Base-by-base conservation (phyloP, 2,113 vertebrate species). In the Tachuris rubrigastra region DNA sequence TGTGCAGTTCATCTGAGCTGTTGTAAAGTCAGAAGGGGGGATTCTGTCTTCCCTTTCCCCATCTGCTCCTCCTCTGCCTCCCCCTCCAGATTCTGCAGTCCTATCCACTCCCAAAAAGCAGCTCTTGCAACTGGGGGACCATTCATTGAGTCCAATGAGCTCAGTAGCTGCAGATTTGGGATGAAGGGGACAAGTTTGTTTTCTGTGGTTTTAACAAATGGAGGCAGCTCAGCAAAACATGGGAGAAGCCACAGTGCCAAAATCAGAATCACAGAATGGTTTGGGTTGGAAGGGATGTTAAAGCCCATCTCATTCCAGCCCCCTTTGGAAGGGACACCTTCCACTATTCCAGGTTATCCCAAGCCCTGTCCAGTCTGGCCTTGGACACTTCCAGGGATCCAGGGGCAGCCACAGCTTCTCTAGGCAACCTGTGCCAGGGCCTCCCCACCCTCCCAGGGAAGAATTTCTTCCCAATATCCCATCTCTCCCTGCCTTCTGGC, bases 381-480 rank as follows among this genome's bases (percentile, higher is more conserved):
- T 81, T 15, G 66, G 25, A 0, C 37, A 22, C 31, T 50, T 0
- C 44, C 52, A 58, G 83, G 52, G 66, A 30, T 72, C n/a, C n/a
- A n/a, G 76, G 59, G 27, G 12, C 76, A 81, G 67, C 59, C 50
- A 10, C 76, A 59, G 44, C 33, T 74, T 0, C 59, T 59, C 86
- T 81, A 77, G 22, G 12, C 50, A 66, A 5, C n/a, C 52, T 67
- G 44, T 59, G 60, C 44, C 68, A 58, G 42, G 3, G 2, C 28
- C 75, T 88, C 0, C 0, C 3, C 31, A 23, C 31, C 37, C 33
- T 58, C 25, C 0, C 14, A 23, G 59, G 3, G 5, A 28, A 16
- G 0, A 6, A 33, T 89, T 74, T 0, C 23, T 59, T 1, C 60
- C 68, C 46, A 52, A 1, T 11, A 5, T 52, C 46, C 69, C 52